Percentiles rank a stretch among this genome's conserved stretches.
Conservation (phyloP, 2,113 vertebrate genomes). For the Phrynosoma platyrhinos region DNA sequence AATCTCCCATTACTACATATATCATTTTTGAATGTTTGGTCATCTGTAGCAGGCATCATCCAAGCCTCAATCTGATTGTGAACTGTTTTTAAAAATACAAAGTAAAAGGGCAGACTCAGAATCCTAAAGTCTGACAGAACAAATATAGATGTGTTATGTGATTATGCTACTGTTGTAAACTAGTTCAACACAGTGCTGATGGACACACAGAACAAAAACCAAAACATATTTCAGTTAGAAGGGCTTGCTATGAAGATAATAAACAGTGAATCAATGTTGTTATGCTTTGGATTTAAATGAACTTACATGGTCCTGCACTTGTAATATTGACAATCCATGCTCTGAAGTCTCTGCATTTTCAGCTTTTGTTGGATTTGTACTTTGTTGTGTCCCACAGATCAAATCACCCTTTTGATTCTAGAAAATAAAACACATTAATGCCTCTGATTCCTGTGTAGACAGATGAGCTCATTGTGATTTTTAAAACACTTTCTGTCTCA, state of each 20-base stretch:
- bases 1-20: too few relatives aligned
- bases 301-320: conserved; percentile 79
- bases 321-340: conserved; percentile 56
- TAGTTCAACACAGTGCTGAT: neutral
- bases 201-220: neutral
- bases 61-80: too few relatives aligned
- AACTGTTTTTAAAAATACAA: too few relatives aligned
- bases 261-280: rapidly evolving
- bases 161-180: neutral
- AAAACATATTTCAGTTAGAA: neutral
- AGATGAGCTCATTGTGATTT: neutral
- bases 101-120: too few relatives aligned
- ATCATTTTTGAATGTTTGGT: too few relatives aligned
- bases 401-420: conserved; percentile 79
- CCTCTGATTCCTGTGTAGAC: neutral
- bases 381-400: conserved; percentile 74
- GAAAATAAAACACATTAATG: neutral
- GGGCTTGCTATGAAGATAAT: neutral
- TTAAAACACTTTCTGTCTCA: neutral
- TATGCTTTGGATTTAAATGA: conserved; percentile 7
- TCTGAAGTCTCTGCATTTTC: conserved; percentile 76
- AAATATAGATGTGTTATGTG: neutral
- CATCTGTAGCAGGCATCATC: too few relatives aligned
- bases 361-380: conserved; percentile 69
- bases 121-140: neutral